A percentile compares a stretch with the other conserved stretches of the same genome.
Conservation (phyloP, 2,888 invertebrate species). For the Hypselothyrea guttata region DNA sequence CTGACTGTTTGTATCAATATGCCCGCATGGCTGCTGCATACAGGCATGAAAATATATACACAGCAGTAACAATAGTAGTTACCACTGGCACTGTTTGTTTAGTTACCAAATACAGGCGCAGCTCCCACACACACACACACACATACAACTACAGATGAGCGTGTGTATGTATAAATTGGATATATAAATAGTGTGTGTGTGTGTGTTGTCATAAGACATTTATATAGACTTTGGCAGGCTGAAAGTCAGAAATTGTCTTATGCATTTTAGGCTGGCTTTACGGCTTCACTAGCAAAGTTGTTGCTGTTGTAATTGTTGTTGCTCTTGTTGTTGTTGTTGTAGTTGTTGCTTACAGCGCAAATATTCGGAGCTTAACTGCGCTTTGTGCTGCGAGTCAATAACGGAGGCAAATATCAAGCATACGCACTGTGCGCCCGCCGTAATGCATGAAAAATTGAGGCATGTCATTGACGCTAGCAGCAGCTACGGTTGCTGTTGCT, state of each 20-base stretch:
- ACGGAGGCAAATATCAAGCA: conserved; percentile 65
- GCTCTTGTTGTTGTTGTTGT: background rate
- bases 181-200: conserved; percentile 28
- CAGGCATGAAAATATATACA: conserved; percentile 24
- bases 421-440: conserved; percentile 58
- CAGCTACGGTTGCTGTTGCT: conserved; percentile 5
- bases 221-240: conserved; percentile 43
- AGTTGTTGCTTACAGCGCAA: conserved; percentile 48
- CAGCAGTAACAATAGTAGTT: conserved; percentile 42
- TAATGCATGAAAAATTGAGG: conserved; percentile 74
- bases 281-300: conserved; percentile 29
- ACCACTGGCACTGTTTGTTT: conserved; percentile 43
- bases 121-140: too few species aligned
- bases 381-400: conserved; percentile 60
- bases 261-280: conserved; percentile 60
- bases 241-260: conserved; percentile 67
- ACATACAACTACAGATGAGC: conserved; percentile 1
- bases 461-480: conserved; percentile 72
- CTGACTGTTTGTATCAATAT: conserved; percentile 18
- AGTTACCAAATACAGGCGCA: conserved; percentile 12
- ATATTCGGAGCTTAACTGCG: conserved; percentile 73
- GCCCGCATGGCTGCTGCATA: conserved; percentile 9
- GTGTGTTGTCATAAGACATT: conserved; percentile 43
- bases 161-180: conserved; percentile 5
- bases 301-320: background rate